These are phyloP conservation scores for Corythoichthys intestinalis DNA, from an alignment of 2,113 vertebrate species.

Conservation along the genomic window DNA sequence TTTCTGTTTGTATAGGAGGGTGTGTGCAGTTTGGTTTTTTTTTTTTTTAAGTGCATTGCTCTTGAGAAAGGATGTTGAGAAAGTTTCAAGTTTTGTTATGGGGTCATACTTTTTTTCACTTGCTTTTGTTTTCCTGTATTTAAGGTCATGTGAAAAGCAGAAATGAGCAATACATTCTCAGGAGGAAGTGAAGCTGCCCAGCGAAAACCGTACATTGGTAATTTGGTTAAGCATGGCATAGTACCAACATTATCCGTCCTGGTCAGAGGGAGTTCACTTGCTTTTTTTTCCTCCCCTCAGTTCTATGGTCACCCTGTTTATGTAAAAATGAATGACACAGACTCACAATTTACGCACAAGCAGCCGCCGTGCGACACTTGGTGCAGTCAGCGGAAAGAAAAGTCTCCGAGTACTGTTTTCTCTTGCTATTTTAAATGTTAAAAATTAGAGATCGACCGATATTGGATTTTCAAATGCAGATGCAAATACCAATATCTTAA, in stretches of 20 bases:
- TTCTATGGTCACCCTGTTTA: slow-evolving; percentile 25
- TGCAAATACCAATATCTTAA: no score
- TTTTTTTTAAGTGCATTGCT: not conserved
- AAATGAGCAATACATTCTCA: slow-evolving; percentile 17
- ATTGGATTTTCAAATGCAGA: no score
- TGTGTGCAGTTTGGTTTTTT: not conserved
- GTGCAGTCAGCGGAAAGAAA: not conserved
- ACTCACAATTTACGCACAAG: slow-evolving; percentile 31
- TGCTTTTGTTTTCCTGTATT: not conserved
- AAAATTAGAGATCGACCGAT: not conserved
- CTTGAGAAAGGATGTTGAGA: not conserved
- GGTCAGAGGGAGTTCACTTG: slow-evolving; percentile 44
- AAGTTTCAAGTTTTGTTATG: not conserved
- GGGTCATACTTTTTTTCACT: not conserved
- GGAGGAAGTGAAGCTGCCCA: slow-evolving; percentile 38
- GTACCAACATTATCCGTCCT: slow-evolving; percentile 37
- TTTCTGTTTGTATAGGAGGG: not conserved
- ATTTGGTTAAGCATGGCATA: slow-evolving; percentile 53
- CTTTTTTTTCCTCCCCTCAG: slow-evolving; percentile 12
- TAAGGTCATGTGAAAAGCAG: not conserved
- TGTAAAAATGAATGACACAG: slow-evolving; percentile 28
- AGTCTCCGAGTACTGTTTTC: not conserved
- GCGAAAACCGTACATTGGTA: slow-evolving; percentile 35
- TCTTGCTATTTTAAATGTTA: not conserved
- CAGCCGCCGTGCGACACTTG: no score